Evolutionary conservation across 2,797 vertebrate species (phyloP).

Genomic region (Chloroceryle inda): DNA sequence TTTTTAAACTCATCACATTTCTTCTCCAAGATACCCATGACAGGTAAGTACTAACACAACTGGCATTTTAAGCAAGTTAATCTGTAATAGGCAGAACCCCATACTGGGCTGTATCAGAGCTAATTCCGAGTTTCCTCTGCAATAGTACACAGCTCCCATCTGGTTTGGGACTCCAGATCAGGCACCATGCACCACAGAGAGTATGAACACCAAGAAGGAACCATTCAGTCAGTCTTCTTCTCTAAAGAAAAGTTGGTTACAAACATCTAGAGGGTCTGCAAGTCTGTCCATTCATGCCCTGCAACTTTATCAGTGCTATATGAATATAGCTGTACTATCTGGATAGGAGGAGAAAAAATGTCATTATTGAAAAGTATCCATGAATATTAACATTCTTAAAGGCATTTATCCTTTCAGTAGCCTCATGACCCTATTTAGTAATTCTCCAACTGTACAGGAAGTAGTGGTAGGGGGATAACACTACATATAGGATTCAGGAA

Average conservation of each 20-base stretch:
- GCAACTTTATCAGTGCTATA: background rate
- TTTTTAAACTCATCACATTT: background rate
- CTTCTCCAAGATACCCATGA: background rate
- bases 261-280: background rate
- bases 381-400: background rate
- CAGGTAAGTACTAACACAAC: background rate
- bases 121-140: background rate
- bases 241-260: background rate
- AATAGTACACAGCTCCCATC: background rate
- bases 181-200: background rate
- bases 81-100: background rate
- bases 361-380: background rate
- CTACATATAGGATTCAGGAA: background rate
- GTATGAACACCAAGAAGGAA: background rate
- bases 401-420: background rate
- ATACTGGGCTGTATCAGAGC: accelerated
- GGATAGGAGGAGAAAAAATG: background rate
- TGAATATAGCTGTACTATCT: background rate
- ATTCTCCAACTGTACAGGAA: background rate
- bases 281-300: background rate
- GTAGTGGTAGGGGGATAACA: background rate
- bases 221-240: background rate
- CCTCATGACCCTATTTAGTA: background rate
- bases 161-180: background rate
- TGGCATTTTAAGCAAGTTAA: background rate